Base-by-base conservation (phyloP, 2,888 invertebrate species). In the Barypeithes pellucidus region DNA sequence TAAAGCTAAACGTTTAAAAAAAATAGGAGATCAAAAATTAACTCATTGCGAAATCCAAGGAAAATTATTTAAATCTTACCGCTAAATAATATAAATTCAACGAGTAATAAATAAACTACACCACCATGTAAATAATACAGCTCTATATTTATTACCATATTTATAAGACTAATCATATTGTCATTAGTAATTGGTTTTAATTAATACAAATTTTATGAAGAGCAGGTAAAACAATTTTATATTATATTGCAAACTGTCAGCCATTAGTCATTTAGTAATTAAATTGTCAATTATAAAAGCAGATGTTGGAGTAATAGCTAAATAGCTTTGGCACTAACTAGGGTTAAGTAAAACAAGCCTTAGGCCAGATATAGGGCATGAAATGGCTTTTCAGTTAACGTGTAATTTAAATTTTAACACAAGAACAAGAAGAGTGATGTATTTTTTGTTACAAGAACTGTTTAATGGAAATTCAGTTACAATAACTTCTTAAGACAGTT, bases 211-310 rank as follows among this genome's bases (percentile, higher is more conserved):
- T 39, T 39, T 39, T 16, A 16, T 16, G 16, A 43, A 43, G 43
- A 16, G n/a, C 16, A 16, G 43, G 16, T 43, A 43, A 43, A 43
- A 43, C n/a, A 16, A 43, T 43, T 43, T 43, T 4, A 16, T 43
- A 43, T n/a, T n/a, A 16, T 43, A 39, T 39, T 39, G 39, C 12
- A 39, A 39, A 39, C n/a, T 43, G 16, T 16, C 43, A 14, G n/a
- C 16, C 16, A 43, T 43, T 16, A 16, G 43, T 43, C 14, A 16
- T 43, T 43, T 43, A 43, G 12, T 16, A 43, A 43, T 43, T 14
- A 43, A 43, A 43, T 43, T 39, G 39, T 39, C 39, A 39, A n/a
- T 43, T 43, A 43, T 16, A 43, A 16, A 43, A 43, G 43, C 16
- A 43, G 43, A 43, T n/a, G 39, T 39, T 39, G 12, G n/a, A 39